phyloP scores from a whole-genome alignment of 2,888 invertebrate genomes.

The Cephus rjabovi region DNA sequence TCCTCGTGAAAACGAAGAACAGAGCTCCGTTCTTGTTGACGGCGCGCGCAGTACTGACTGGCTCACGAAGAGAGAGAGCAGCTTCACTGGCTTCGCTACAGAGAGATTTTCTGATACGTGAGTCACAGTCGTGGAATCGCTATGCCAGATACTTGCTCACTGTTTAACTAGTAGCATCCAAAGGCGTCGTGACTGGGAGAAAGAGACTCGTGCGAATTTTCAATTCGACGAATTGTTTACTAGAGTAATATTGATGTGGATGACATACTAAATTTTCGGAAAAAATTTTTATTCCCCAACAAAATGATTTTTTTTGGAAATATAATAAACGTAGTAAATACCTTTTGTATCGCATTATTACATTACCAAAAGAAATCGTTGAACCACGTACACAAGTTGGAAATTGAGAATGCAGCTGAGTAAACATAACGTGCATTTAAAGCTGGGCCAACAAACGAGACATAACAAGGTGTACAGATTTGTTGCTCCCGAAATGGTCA shows the following conservation, averaged over 20 bases:
- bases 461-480: not conserved
- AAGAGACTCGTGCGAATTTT: not conserved
- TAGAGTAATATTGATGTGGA: not conserved
- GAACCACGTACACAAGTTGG: not conserved
- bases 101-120: not conserved
- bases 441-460: not conserved
- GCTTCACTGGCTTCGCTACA: not conserved
- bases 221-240: not conserved
- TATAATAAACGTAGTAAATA: no score
- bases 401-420: not conserved
- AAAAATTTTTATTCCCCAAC: not conserved
- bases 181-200: not conserved
- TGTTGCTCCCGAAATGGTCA: not conserved
- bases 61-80: no score
- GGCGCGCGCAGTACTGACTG: constrained; percentile 46
- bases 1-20: constrained; percentile 16
- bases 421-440: not conserved
- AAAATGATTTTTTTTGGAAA: no score
- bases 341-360: not conserved
- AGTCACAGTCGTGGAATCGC: not conserved
- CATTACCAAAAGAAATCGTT: not conserved
- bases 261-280: not conserved
- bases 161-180: not conserved
- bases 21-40: constrained; percentile 35
- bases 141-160: not conserved